A percentile compares a stretch with the other conserved stretches of the same genome.
Conservation (phyloP, 2,797 vertebrate genomes). For the Sparus aurata region DNA sequence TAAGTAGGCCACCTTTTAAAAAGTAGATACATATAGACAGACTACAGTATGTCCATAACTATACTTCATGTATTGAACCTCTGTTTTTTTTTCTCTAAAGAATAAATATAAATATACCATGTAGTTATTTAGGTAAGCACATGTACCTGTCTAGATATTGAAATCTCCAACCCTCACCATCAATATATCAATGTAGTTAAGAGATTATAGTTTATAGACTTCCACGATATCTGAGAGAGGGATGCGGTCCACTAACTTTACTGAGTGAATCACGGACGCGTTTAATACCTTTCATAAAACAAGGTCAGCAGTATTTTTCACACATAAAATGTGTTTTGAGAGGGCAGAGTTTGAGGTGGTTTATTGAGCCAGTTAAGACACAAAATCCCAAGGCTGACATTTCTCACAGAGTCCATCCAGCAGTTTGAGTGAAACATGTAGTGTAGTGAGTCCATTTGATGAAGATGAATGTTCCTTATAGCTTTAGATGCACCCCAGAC, state of each 20-base stretch:
- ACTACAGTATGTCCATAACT: too few relatives aligned
- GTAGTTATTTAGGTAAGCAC: too few relatives aligned
- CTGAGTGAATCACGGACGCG: background rate
- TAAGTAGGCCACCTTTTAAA: too few relatives aligned
- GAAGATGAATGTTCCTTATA: background rate
- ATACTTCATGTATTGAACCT: too few relatives aligned
- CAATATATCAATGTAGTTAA: background rate
- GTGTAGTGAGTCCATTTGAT: conserved; percentile 28
- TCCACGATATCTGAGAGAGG: background rate
- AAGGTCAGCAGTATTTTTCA: background rate
- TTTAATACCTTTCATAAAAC: conserved; percentile 17
- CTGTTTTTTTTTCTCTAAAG: too few relatives aligned
- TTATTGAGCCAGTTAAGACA: conserved; percentile 20
- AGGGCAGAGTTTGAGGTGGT: conserved; percentile 12
- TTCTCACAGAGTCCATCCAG: conserved; percentile 17
- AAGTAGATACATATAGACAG: too few relatives aligned
- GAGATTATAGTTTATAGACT: background rate
- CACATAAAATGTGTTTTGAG: background rate
- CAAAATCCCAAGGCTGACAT: conserved; percentile 26
- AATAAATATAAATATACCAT: too few relatives aligned
- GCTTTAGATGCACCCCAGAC: conserved; percentile 18
- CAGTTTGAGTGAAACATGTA: conserved; percentile 16
- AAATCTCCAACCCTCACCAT: too few relatives aligned
- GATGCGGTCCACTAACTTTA: background rate
- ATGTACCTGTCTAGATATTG: too few relatives aligned